These are phyloP conservation scores for Amblyopsis hoosieri DNA, from an alignment of 2,797 vertebrate species.

Conservation along the genomic window DNA sequence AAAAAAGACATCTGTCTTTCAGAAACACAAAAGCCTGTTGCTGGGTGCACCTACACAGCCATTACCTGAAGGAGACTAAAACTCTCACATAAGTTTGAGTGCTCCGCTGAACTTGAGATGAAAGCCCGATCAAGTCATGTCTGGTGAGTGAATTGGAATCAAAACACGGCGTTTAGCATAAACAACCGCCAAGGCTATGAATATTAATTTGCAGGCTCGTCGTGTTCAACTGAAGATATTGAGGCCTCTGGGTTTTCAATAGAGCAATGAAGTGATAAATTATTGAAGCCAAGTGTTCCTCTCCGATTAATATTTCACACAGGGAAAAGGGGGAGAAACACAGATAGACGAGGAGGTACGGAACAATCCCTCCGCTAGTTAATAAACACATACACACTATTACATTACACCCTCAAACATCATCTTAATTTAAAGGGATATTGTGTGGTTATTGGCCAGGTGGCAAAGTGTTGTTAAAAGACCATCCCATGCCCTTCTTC, in stretches of 20 bases:
- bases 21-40: not conserved
- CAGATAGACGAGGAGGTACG: not conserved
- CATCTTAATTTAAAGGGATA: not conserved
- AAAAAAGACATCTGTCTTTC: too few relatives aligned
- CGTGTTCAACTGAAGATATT: slow-evolving; percentile 8
- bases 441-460: not conserved
- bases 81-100: slow-evolving; percentile 5
- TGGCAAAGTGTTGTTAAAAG: not conserved
- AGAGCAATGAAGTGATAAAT: slow-evolving; percentile 27
- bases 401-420: not conserved
- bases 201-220: not conserved
- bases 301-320: slow-evolving; percentile 19
- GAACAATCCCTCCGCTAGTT: not conserved
- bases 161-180: slow-evolving; percentile 7
- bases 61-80: not conserved
- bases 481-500: not conserved
- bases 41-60: not conserved
- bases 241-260: slow-evolving; percentile 8
- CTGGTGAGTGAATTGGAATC: slow-evolving; percentile 16
- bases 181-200: slow-evolving; percentile 12
- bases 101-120: slow-evolving; percentile 27
- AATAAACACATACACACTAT: too few relatives aligned
- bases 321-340: not conserved
- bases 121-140: slow-evolving; percentile 26
- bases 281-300: slow-evolving; percentile 18